These are phyloP conservation scores for Drosophila bocki DNA, from an alignment of 1,140 invertebrate species.

Conservation along the genomic window DNA sequence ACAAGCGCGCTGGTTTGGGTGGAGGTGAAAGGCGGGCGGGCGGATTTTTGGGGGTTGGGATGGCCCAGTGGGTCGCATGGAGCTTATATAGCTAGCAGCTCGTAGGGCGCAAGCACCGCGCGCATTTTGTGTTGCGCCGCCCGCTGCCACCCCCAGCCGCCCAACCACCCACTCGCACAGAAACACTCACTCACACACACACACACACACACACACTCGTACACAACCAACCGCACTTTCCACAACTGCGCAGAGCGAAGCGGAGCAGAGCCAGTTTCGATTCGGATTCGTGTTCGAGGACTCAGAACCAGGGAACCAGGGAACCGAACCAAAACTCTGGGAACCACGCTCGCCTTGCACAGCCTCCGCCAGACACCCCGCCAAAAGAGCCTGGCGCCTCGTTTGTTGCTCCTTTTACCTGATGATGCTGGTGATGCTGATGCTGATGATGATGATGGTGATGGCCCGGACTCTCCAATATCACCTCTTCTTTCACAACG, in stretches of 20 bases:
- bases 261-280: constrained; percentile 41
- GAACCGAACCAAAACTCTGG: constrained; percentile 37
- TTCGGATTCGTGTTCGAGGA: constrained; percentile 22
- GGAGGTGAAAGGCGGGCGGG: constrained; percentile 7
- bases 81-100: constrained; percentile 27
- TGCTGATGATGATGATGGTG: constrained; percentile 56
- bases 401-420: constrained; percentile 75
- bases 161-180: constrained; percentile 28
- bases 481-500: constrained; percentile 83
- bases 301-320: constrained; percentile 17
- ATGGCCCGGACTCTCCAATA: constrained; percentile 74
- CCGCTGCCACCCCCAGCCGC: constrained; percentile 35
- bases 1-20: constrained; percentile 58
- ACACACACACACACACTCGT: background rate
- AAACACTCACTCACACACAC: background rate
- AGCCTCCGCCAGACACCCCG: constrained; percentile 40
- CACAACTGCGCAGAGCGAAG: constrained; percentile 59
- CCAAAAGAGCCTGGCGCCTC: constrained; percentile 21
- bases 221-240: constrained; percentile 51
- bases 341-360: constrained; percentile 58
- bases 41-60: constrained; percentile 31
- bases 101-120: constrained; percentile 71
- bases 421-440: constrained; percentile 77
- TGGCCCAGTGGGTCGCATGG: constrained; percentile 57
- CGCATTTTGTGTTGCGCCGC: constrained; percentile 77